Percentiles rank a stretch among this genome's conserved stretches.
These are phyloP conservation scores for Heliothis subflexa DNA, from an alignment of 1,140 invertebrate genomes.

Conservation along the genomic window DNA sequence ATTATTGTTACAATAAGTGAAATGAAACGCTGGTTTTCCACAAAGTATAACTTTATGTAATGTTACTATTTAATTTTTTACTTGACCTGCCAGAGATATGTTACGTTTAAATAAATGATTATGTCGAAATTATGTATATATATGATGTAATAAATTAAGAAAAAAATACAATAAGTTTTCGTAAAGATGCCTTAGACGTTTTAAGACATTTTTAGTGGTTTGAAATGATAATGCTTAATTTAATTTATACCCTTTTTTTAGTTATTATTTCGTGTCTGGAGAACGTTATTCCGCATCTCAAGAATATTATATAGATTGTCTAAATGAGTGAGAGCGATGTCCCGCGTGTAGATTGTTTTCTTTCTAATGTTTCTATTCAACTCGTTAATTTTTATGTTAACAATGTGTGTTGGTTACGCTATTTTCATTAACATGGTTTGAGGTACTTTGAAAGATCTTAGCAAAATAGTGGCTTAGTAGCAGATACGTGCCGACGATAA, in stretches of 20 bases:
- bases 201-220: conserved; percentile 74
- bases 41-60: conserved; percentile 31
- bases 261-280: conserved; percentile 56
- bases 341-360: conserved; percentile 27
- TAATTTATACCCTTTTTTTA: conserved; percentile 68
- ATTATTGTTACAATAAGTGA: not conserved
- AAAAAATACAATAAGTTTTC: conserved; percentile 83
- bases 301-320: conserved; percentile 13
- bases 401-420: conserved; percentile 75
- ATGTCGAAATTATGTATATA: conserved; percentile 85
- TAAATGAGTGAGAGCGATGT: conserved; percentile 29
- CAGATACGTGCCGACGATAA: conserved; percentile 67
- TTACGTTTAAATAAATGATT: conserved; percentile 79
- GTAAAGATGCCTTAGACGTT: conserved; percentile 83
- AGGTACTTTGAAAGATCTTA: conserved; percentile 74
- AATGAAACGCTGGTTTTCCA: conserved; percentile 8
- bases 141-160: conserved; percentile 85
- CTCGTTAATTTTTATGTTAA: conserved; percentile 55
- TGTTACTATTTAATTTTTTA: conserved; percentile 76
- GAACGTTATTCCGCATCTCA: conserved; percentile 31
- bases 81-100: conserved; percentile 77
- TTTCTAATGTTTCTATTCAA: conserved; percentile 47
- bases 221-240: conserved; percentile 59
- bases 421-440: conserved; percentile 80
- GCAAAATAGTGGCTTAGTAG: conserved; percentile 73